Evolutionary conservation across 2,888 invertebrate genomes (phyloP), one percentile per base, ranked within the genome.

Genomic region (Caenorhabditis sp.): DNA sequence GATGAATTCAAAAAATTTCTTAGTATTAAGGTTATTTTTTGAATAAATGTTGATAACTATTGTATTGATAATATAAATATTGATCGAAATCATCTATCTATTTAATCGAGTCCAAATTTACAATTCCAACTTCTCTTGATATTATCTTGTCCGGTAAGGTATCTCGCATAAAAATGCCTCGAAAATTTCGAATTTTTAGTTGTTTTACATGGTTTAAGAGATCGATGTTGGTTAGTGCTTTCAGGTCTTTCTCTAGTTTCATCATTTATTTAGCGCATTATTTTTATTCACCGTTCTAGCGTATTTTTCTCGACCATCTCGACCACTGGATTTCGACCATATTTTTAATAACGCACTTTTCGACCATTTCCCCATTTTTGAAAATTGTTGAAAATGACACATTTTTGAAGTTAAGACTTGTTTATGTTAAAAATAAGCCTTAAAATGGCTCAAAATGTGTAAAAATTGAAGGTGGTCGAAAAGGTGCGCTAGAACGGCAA

Each of bases 31-130:
- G 56, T 52, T 56, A 17, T 56, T 59, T 59, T 59, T 59, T 62
- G 62, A 62, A 62, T 62, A 62, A 62, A 62, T 62, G 48, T 62
- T 62, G 62, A 62, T 62, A 62, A 26, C 22, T 62, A 62, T 53
- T 62, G 59, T 59, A 59, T 59, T 59, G 59, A 59, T 59, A 59
- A 59, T 59, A 59, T 59, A 59, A 59, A 59, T 59, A 59, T 59
- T 59, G 45, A 59, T 59, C 59, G 59, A 59, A 59, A 59, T 50
- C 45, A 59, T 59, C 59, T 52, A 61, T 61, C 61, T 61, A 61
- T n/a, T n/a, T n/a, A n/a, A 61, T 61, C 46, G 61, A 61, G 46
- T 61, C 61, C 46, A 61, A 61, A 53, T 61, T 61, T 61, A 48
- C 61, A 61, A 61, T 61, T 46, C 61, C 61, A 55, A 61, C 61